Percentiles rank a stretch among this genome's conserved stretches.
These are phyloP conservation scores for Bombus fervidus DNA, from an alignment of 1,140 invertebrate species.

Conservation along the genomic window DNA sequence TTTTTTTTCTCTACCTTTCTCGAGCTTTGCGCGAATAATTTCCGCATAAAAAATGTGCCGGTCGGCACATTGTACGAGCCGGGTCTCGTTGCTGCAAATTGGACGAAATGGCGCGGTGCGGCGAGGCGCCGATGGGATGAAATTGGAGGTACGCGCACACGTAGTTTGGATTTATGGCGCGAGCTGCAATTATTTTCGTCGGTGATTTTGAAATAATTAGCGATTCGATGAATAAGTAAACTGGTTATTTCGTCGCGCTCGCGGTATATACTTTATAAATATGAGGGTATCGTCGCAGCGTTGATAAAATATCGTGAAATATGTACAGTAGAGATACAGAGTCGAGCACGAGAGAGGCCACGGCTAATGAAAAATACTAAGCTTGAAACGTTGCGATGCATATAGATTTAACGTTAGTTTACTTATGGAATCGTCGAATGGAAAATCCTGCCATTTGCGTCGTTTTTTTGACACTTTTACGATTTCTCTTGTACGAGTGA, in stretches of 20 bases:
- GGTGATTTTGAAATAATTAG: slow-evolving; percentile 13
- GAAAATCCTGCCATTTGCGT: neutral
- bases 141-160: slow-evolving; percentile 2
- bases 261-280: slow-evolving; percentile 2
- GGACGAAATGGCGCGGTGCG: neutral
- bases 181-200: slow-evolving; percentile 1
- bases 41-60: slow-evolving; percentile 7
- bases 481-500: neutral
- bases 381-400: too few species aligned
- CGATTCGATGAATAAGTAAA: slow-evolving; percentile 22
- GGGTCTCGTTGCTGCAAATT: neutral
- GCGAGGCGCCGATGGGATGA: neutral
- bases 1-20: neutral
- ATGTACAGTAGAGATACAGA: too few species aligned
- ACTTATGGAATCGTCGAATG: neutral
- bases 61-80: neutral
- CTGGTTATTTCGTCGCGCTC: neutral
- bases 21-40: slow-evolving; percentile 14
- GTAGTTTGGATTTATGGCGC: slow-evolving; percentile 1
- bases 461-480: neutral
- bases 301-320: neutral
- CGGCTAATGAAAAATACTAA: neutral
- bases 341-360: neutral
- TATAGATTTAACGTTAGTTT: neutral
- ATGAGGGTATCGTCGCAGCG: neutral